A percentile compares a stretch with the other conserved stretches of the same genome.
Evolutionary conservation across 2,113 vertebrate species (phyloP).

Genomic region (Gallinago jamesoni): DNA sequence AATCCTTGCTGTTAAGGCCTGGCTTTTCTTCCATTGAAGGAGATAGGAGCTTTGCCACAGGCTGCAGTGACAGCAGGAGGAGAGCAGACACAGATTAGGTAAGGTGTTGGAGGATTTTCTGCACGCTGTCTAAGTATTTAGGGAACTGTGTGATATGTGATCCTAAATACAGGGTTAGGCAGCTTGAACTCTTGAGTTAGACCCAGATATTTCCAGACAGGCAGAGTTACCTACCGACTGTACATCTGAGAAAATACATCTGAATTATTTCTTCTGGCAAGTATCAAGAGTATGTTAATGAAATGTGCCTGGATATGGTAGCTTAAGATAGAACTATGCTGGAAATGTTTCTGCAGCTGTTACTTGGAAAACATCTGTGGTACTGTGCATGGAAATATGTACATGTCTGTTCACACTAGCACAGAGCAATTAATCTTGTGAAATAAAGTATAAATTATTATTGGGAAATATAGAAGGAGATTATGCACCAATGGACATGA

Average conservation of each 20-base stretch:
- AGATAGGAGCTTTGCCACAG: neutral
- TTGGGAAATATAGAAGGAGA: neutral
- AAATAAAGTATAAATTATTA: neutral
- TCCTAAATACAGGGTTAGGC: neutral
- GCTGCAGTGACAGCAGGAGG: neutral
- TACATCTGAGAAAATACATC: neutral
- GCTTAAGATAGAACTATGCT: conserved; percentile 7
- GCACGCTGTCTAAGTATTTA: neutral
- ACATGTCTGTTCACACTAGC: neutral
- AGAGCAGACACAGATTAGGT: neutral
- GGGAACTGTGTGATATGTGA: neutral
- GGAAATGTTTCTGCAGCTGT: conserved; percentile 52
- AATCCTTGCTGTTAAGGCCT: neutral
- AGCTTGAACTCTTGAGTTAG: neutral
- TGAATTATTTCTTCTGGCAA: neutral
- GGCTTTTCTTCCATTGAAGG: neutral
- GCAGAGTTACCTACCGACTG: neutral
- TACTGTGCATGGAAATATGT: neutral
- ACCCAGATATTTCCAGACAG: neutral
- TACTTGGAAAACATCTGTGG: conserved; percentile 46
- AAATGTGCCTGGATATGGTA: neutral
- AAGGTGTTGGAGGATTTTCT: neutral
- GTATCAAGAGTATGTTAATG: neutral
- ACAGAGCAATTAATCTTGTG: neutral
- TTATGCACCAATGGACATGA: neutral